phyloP scores from a whole-genome alignment of 2,113 vertebrate genomes.

The Probosciger aterrimus region DNA sequence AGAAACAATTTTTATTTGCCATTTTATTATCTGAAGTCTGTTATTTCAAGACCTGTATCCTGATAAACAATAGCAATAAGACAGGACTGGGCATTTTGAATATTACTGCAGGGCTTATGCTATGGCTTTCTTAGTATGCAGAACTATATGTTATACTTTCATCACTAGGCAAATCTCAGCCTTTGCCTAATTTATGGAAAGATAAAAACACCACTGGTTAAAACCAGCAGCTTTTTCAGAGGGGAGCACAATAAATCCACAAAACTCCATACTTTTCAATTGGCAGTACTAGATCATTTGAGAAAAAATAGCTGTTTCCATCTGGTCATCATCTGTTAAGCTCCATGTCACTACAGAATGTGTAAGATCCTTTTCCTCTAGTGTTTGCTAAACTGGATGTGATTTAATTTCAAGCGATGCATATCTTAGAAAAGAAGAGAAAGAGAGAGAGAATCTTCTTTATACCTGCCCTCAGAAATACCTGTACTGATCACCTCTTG shows the following conservation, averaged over 20 bases:
- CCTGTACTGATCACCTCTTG: neutral
- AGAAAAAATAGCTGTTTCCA: neutral
- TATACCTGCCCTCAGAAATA: neutral
- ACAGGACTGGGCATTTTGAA: neutral
- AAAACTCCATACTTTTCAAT: neutral
- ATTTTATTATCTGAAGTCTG: conserved; percentile 2
- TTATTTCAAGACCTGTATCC: neutral
- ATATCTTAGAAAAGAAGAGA: neutral
- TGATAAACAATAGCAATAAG: neutral
- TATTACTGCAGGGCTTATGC: neutral
- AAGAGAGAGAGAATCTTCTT: neutral
- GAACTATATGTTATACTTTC: neutral
- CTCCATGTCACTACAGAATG: neutral
- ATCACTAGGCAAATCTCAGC: neutral
- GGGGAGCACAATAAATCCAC: neutral
- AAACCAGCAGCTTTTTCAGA: neutral
- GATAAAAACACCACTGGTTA: neutral
- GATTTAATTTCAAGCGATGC: neutral
- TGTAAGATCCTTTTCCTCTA: neutral
- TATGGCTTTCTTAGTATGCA: neutral
- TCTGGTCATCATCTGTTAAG: conserved; percentile 25
- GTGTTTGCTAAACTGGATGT: neutral
- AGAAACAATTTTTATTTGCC: conserved; percentile 1
- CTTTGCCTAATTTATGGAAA: conserved; percentile 28
- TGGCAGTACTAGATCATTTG: neutral